Conservation (phyloP, 2,888 invertebrate genomes). For the Latheticus oryzae region DNA sequence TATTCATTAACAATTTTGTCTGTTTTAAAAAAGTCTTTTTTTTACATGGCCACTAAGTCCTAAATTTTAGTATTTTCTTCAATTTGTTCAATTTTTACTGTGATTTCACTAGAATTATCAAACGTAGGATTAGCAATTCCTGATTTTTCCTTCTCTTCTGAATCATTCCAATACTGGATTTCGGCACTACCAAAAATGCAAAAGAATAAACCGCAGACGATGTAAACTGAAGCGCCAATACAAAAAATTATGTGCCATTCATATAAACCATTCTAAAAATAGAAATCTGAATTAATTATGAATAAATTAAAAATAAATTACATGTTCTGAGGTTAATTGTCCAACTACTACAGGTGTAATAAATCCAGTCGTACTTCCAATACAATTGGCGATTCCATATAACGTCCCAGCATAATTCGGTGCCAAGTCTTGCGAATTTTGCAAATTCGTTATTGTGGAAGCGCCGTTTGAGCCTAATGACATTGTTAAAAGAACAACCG, state of each 20-base stretch:
- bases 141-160: conserved; percentile 45
- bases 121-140: conserved; percentile 50
- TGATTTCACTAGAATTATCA: conserved; percentile 40
- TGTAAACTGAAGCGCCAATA: conserved; percentile 78
- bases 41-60: background rate
- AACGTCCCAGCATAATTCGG: conserved; percentile 80
- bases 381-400: conserved; percentile 79
- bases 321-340: conserved; percentile 61
- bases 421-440: conserved; percentile 75
- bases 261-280: conserved; percentile 77
- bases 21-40: background rate
- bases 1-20: too few relatives aligned
- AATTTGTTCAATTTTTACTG: conserved; percentile 22
- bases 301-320: conserved; percentile 42
- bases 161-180: conserved; percentile 78
- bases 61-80: conserved; percentile 40
- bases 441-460: conserved; percentile 62
- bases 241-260: conserved; percentile 82
- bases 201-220: conserved; percentile 76
- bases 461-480: conserved; percentile 73
- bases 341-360: conserved; percentile 79
- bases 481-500: conserved; percentile 74
- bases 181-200: conserved; percentile 78
- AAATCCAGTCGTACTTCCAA: conserved; percentile 78
- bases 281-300: conserved; percentile 2